Percentiles rank a stretch among this genome's conserved stretches.
phyloP scores from a whole-genome alignment of 2,888 invertebrate genomes.

The Ornithoptera alexandrae region DNA sequence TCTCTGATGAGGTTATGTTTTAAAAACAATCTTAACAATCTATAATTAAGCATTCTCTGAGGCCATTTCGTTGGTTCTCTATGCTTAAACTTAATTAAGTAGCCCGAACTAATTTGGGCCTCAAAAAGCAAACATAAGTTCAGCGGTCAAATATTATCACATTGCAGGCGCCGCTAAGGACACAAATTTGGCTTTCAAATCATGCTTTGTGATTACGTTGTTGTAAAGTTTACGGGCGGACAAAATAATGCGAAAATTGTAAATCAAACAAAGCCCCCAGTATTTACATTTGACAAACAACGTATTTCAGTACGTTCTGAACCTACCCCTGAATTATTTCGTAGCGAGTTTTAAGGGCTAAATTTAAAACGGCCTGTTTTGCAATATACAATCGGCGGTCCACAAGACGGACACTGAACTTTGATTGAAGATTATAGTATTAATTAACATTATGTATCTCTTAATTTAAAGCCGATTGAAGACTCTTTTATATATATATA shows the following conservation, averaged over 20 bases:
- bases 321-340: neutral
- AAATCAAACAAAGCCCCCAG: conserved; percentile 2
- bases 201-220: conserved; percentile 16
- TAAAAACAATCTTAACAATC: neutral
- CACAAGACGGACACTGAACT: neutral
- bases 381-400: neutral
- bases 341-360: neutral
- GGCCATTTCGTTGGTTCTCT: neutral
- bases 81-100: neutral
- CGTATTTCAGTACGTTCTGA: neutral
- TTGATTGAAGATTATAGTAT: too few species aligned
- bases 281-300: conserved; percentile 1
- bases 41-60: neutral
- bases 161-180: neutral
- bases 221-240: conserved; percentile 12
- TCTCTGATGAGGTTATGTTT: too few species aligned
- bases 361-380: neutral
- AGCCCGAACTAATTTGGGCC: neutral
- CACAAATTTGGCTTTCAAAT: conserved; percentile 24
- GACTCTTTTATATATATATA: too few species aligned
- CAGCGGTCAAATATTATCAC: neutral
- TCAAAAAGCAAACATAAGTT: neutral
- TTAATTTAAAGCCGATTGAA: too few species aligned
- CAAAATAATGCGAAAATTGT: conserved; percentile 12
- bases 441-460: too few species aligned